phyloP scores from a whole-genome alignment of 2,888 invertebrate species.

The Petrolisthes cinctipes region DNA sequence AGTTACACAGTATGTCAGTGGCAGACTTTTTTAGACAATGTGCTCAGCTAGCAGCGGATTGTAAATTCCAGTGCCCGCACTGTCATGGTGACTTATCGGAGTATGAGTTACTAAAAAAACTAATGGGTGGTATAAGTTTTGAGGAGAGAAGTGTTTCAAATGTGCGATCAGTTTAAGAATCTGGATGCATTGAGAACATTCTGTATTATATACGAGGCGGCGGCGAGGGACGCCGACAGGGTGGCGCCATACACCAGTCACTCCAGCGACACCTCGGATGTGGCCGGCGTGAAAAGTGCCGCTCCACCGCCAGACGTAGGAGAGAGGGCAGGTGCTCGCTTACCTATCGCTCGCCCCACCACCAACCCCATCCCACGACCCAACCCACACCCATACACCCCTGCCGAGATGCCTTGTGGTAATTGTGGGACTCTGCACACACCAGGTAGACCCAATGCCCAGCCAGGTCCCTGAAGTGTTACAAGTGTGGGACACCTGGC shows the following conservation, averaged over 20 bases:
- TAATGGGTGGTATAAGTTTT: slow-evolving; percentile 7
- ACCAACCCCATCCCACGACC: background rate
- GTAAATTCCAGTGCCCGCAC: too few species aligned
- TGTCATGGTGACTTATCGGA: too few species aligned
- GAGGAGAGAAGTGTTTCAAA: background rate
- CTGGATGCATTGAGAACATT: background rate
- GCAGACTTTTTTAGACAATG: too few species aligned
- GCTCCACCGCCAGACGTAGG: background rate
- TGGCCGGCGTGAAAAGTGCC: too few species aligned
- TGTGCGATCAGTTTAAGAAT: background rate
- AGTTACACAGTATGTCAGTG: background rate
- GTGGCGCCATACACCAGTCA: background rate
- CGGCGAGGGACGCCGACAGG: background rate
- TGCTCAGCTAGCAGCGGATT: too few species aligned
- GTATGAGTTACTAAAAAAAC: background rate
- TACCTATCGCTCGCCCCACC: background rate
- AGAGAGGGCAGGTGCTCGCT: background rate
- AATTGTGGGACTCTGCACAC: background rate
- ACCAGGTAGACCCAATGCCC: background rate
- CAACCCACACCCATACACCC: background rate
- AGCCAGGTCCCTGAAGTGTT: background rate
- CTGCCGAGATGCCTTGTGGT: background rate
- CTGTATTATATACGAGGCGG: background rate
- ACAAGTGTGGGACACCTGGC: background rate
- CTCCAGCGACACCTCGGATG: background rate